A percentile compares a stretch with the other conserved stretches of the same genome.
phyloP scores from a whole-genome alignment of 2,888 invertebrate species.

The Micoletzkya japonica region DNA sequence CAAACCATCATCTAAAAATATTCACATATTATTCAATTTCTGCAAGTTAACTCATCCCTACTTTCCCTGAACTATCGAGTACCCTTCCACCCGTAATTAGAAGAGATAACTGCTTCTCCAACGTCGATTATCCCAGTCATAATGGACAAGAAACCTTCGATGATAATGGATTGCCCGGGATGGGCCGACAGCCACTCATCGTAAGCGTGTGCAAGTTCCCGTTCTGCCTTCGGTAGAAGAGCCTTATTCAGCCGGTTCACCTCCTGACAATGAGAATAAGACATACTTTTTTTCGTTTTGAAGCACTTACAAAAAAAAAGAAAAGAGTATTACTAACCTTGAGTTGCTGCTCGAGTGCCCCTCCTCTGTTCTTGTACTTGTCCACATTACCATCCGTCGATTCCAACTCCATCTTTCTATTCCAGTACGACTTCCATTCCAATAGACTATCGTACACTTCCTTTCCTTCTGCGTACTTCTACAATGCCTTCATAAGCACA shows the following conservation, averaged over 20 bases:
- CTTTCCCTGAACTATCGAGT: not conserved
- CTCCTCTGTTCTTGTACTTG: conserved; percentile 23
- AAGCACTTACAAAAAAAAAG: no score
- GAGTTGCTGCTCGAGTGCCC: not conserved
- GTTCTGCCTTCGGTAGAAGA: conserved; percentile 10
- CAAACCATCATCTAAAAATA: not conserved
- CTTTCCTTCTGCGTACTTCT: not conserved
- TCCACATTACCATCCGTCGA: not conserved
- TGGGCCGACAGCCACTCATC: not conserved
- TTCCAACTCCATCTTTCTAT: conserved; percentile 14
- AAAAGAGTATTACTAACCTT: no score
- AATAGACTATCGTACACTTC: not conserved
- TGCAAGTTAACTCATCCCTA: not conserved
- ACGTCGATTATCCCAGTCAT: not conserved
- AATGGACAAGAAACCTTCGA: conserved; percentile 5
- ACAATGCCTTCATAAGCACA: not conserved
- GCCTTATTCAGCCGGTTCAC: not conserved
- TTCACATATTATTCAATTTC: not conserved
- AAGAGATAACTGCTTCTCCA: not conserved
- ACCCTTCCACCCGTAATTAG: no score
- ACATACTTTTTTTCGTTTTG: no score
- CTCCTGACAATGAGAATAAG: conserved; percentile 12
- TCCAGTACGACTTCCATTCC: not conserved
- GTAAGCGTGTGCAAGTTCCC: not conserved
- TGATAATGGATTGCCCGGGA: not conserved